phyloP scores from a whole-genome alignment of 2,797 vertebrate species.

The Gymnoscopelus microlampas region DNA sequence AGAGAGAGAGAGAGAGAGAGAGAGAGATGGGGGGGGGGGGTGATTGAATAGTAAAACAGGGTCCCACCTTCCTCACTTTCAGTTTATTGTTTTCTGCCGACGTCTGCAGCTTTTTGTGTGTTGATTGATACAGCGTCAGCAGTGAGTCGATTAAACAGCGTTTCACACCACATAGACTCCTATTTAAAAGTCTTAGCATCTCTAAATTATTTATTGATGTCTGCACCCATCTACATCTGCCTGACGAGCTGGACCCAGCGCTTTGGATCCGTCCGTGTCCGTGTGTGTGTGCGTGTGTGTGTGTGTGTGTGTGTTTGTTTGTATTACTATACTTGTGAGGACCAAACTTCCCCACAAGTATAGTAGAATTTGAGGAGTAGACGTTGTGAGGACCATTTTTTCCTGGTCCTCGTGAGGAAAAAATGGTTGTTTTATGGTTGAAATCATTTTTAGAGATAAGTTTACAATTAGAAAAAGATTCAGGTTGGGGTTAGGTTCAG shows the following conservation, averaged over 20 bases:
- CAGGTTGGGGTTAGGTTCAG: no score
- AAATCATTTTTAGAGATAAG: no score
- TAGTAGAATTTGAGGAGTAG: no score
- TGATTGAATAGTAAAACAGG: slow-evolving; percentile 51
- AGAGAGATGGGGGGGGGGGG: slow-evolving; percentile 48
- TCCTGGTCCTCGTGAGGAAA: no score
- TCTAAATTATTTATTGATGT: slow-evolving; percentile 99
- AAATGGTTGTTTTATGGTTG: no score
- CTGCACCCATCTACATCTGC: slow-evolving; percentile 90
- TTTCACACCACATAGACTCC: slow-evolving; percentile 89
- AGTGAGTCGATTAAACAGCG: slow-evolving; percentile 82
- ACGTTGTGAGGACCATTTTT: no score
- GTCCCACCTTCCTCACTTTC: slow-evolving; percentile 17
- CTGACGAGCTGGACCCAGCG: slow-evolving; percentile 58
- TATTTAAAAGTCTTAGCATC: slow-evolving; percentile 93
- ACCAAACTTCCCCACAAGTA: no score
- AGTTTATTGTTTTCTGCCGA: slow-evolving; percentile 72
- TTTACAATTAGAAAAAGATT: no score
- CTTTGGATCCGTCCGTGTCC: not conserved
- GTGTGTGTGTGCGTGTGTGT: slow-evolving; percentile 6
- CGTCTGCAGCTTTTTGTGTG: slow-evolving; percentile 75
- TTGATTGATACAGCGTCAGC: slow-evolving; percentile 83
- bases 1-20: slow-evolving; percentile 43
- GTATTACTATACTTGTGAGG: no score
- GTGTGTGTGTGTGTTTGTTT: slow-evolving; percentile 27